Base-by-base conservation (phyloP, 2,888 invertebrate species). In the Agrilus mali region DNA sequence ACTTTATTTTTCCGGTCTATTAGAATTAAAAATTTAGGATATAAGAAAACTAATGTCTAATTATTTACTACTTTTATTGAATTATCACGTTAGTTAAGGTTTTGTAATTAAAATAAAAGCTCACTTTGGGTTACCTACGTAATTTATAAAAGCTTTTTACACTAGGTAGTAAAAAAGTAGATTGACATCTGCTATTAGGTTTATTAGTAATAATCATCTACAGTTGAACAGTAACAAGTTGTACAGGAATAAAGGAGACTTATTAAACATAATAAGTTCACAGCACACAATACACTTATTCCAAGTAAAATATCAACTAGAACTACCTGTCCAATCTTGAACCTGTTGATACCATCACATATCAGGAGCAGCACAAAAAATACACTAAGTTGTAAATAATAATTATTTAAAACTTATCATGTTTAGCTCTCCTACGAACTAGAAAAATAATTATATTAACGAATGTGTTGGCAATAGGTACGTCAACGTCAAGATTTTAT, bases 251-350 rank as follows among this genome's bases (percentile, higher is more conserved):
- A 78, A 51, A 75, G 60, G 53, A 79, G 70, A 70, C 77, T 76
- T 65, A 78, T 60, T 61, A 78, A 73, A 71, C 78, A 78, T 60
- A 78, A 68, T 57, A 77, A 67, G 69, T 78, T 77, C 61, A 78
- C 68, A 56, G 77, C 75, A 67, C 77, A 75, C 68, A 80, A 69
- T 52, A 79, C 71, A 64, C 76, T 73, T 59, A 78, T 69, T 69
- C 78, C 78, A 69, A 79, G 71, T 65, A 78, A 71, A 69, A 79
- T 71, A 71, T 80, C 80, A 66, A 77, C 74, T 74, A 78, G 82
- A 76, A 80, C 80, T 83, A 84, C 83, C 83, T 84, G 82, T 74
- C 80, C 80, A 70, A 81, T 79, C 77, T 73, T 78, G 70, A 75
- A 74, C 70, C 74, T 75, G 50, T 54, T 50, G 40, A 50, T 61